Evolutionary conservation across 2,797 vertebrate genomes (phyloP), one percentile per base, ranked within the genome.

Genomic region (Falco novaeseelandiae): DNA sequence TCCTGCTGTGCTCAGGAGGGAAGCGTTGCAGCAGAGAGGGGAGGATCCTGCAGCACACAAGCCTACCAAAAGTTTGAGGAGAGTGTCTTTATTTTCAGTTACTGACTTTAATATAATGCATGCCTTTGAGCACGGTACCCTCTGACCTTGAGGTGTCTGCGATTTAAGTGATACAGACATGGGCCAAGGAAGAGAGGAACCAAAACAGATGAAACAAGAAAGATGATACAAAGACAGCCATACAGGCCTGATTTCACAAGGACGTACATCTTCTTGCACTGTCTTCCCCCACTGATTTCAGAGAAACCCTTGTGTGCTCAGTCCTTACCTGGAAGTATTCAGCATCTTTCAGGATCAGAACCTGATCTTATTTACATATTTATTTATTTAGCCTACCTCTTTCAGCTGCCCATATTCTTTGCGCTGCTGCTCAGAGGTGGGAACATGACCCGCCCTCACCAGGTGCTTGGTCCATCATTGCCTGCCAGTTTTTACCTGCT

Each of bases 401-500:
- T 80, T 72, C 62, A 34, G 49, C 23, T n/a, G 6, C n/a, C 27
- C 3, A 2, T 25, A 19, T 25, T 27, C 52, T 61, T 57, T 8
- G 8, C 1, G 0, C 25, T 38, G 32, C 36, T 88, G n/a, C 44
- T 71, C 6, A 20, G 49, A 57, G 26, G 2, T 21, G 21, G 48
- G 44, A 73, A 59, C 54, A 8, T 21, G 18, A 59, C 6, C 10
- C 48, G 63, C 10, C 5, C 17, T 66, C 73, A 70, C 7, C 36
- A 44, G 38, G 15, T 0, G 0, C 36, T 63, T 0, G 0, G 12
- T 29, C n/a, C 1, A 0, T 7, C 2, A 0, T 26, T 59, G 25
- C 12, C 73, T 81, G 30, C 10, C 44, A 42, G n/a, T 25, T 89
- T 80, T 57, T 83, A 30, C 44, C 7, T 13, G 11, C 26, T 48